Conservation (phyloP, 2,797 vertebrate genomes). For the Chanos chanos region DNA sequence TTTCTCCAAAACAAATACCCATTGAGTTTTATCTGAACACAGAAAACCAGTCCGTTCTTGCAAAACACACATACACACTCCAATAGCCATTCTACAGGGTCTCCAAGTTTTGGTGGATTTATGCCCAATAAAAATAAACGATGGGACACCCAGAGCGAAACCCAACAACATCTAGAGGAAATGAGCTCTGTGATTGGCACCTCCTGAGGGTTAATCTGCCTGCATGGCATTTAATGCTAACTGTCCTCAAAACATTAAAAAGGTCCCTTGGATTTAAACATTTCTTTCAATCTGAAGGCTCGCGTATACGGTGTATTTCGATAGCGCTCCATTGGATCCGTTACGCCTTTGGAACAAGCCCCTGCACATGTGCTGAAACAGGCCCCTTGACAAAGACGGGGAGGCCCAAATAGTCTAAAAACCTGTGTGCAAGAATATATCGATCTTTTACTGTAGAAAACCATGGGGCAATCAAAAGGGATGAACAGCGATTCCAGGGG, state of each 20-base stretch:
- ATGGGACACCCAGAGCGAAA: constrained; percentile 47
- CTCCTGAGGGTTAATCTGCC: constrained; percentile 7
- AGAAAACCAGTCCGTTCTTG: constrained; percentile 32
- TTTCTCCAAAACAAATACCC: constrained; percentile 61
- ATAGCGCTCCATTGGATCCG: constrained; percentile 1
- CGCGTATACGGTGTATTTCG: background rate
- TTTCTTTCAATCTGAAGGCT: too few relatives aligned
- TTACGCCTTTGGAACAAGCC: background rate
- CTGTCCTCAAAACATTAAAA: too few relatives aligned
- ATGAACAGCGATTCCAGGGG: constrained; percentile 13
- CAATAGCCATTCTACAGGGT: constrained; percentile 61
- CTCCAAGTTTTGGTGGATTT: constrained; percentile 54
- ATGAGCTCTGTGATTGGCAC: constrained; percentile 62
- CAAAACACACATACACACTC: constrained; percentile 30
- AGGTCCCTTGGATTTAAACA: too few relatives aligned
- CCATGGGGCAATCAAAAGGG: background rate
- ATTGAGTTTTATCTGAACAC: constrained; percentile 60
- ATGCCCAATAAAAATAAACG: constrained; percentile 65
- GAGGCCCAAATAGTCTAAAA: constrained; percentile 1
- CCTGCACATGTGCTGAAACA: background rate
- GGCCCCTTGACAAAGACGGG: constrained; percentile 1
- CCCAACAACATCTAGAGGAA: constrained; percentile 58
- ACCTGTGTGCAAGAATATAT: background rate
- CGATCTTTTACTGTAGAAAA: constrained; percentile 9
- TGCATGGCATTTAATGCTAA: background rate